A percentile compares a stretch with the other conserved stretches of the same genome.
phyloP scores from a whole-genome alignment of 2,797 vertebrate genomes.

The Malurus leucopterus region DNA sequence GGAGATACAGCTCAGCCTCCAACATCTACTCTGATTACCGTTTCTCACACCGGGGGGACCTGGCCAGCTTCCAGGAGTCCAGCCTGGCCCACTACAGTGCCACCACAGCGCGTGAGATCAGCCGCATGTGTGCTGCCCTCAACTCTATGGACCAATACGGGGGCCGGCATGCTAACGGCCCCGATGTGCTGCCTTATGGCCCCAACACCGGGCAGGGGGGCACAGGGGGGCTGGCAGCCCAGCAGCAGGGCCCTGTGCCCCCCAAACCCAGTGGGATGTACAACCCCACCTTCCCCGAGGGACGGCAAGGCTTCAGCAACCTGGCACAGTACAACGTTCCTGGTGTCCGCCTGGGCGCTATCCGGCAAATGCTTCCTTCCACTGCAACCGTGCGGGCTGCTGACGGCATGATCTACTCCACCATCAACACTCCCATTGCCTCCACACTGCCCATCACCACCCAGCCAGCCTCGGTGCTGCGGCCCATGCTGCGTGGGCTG shows the following conservation, averaged over 20 bases:
- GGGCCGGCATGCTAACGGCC: slow-evolving; percentile 79
- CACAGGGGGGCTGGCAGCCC: background rate
- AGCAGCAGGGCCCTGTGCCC: background rate
- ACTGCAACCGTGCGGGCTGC: slow-evolving; percentile 84
- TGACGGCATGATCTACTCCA: slow-evolving; percentile 98
- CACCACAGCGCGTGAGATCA: slow-evolving; percentile 95
- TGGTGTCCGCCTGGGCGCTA: slow-evolving; percentile 80
- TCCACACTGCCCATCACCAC: slow-evolving; percentile 98
- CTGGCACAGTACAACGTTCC: slow-evolving; percentile 75
- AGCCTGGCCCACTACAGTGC: slow-evolving; percentile 96
- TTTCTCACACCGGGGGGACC: slow-evolving; percentile 78
- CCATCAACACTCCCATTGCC: slow-evolving; percentile 96
- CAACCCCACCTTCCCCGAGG: slow-evolving; percentile 83
- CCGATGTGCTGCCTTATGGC: slow-evolving; percentile 85
- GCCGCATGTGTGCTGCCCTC: slow-evolving; percentile 96
- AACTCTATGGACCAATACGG: slow-evolving; percentile 95
- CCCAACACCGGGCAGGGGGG: background rate
- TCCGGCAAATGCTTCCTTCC: slow-evolving; percentile 89
- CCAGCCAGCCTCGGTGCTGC: slow-evolving; percentile 88
- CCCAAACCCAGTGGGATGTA: slow-evolving; percentile 83
- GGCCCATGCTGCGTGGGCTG: slow-evolving; percentile 85
- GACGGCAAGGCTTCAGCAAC: slow-evolving; percentile 83
- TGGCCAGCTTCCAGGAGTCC: slow-evolving; percentile 84
- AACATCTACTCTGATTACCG: slow-evolving; percentile 93
- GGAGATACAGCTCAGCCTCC: slow-evolving; percentile 93